These are phyloP conservation scores for Epicauta chinensis DNA, from an alignment of 1,140 invertebrate species.

Conservation along the genomic window DNA sequence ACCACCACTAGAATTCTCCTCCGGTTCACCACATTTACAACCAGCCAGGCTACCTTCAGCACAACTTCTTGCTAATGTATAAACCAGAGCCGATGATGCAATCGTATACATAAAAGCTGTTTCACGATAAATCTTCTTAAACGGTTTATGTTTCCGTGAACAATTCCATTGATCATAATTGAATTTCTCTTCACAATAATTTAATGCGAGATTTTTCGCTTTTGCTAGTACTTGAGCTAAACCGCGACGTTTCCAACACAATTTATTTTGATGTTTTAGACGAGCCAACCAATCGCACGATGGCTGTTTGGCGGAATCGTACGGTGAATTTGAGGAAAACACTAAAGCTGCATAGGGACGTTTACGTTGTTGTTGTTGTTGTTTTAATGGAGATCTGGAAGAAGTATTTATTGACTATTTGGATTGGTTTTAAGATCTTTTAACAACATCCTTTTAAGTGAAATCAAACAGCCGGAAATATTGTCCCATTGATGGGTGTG, in stretches of 20 bases:
- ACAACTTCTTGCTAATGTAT: constrained; percentile 67
- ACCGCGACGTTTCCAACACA: constrained; percentile 49
- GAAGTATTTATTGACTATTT: no score
- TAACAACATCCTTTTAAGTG: no score
- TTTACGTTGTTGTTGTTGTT: constrained; percentile 1
- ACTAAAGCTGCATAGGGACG: constrained; percentile 2
- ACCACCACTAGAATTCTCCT: constrained; percentile 38
- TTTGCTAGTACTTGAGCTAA: constrained; percentile 45
- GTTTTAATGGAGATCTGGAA: no score
- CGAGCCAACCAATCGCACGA: constrained; percentile 59
- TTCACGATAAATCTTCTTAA: constrained; percentile 61
- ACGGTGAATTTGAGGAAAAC: constrained; percentile 1
- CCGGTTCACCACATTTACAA: constrained; percentile 57
- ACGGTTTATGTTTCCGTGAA: constrained; percentile 49
- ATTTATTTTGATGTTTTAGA: constrained; percentile 54
- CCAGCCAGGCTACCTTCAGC: constrained; percentile 57
- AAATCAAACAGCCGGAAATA: no score
- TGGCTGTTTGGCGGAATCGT: constrained; percentile 4
- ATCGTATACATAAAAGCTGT: constrained; percentile 74
- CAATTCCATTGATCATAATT: constrained; percentile 55
- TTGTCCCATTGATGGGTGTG: no score
- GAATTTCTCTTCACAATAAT: constrained; percentile 51
- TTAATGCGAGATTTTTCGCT: constrained; percentile 49
- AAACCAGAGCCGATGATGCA: constrained; percentile 64
- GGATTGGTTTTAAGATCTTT: no score